Evolutionary conservation across 1,140 invertebrate genomes (phyloP).

Genomic region (Ptiloglossa arizonensis): DNA sequence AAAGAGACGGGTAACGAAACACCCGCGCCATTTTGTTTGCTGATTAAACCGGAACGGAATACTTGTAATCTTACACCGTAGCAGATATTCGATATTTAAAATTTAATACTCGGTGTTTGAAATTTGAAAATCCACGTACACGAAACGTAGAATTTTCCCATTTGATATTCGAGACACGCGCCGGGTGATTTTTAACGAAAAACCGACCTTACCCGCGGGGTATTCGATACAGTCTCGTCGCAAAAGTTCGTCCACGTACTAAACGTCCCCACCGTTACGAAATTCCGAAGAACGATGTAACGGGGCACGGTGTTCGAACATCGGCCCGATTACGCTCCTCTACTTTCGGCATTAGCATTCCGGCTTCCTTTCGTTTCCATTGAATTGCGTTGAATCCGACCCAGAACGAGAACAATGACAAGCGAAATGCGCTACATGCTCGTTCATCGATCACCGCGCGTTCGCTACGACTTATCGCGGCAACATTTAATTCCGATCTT

Average conservation of each 20-base stretch:
- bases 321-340: not conserved
- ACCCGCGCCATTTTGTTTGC: no score
- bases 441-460: conserved; percentile 1
- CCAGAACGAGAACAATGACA: conserved; percentile 21
- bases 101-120: not conserved
- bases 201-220: no score
- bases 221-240: not conserved
- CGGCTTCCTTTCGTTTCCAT: conserved; percentile 14
- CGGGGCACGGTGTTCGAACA: not conserved
- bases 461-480: not conserved
- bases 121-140: not conserved
- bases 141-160: not conserved
- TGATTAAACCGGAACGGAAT: no score
- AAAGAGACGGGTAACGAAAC: no score
- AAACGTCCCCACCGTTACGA: no score
- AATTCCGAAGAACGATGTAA: not conserved
- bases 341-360: conserved; percentile 30
- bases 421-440: conserved; percentile 12
- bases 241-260: not conserved
- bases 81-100: not conserved
- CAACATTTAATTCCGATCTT: not conserved
- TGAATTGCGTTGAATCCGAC: conserved; percentile 4
- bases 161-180: not conserved
- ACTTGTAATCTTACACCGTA: no score
- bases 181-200: no score